Percentiles rank a stretch among this genome's conserved stretches.
Conservation (phyloP, 2,113 vertebrate species). For the Dromas ardeola region DNA sequence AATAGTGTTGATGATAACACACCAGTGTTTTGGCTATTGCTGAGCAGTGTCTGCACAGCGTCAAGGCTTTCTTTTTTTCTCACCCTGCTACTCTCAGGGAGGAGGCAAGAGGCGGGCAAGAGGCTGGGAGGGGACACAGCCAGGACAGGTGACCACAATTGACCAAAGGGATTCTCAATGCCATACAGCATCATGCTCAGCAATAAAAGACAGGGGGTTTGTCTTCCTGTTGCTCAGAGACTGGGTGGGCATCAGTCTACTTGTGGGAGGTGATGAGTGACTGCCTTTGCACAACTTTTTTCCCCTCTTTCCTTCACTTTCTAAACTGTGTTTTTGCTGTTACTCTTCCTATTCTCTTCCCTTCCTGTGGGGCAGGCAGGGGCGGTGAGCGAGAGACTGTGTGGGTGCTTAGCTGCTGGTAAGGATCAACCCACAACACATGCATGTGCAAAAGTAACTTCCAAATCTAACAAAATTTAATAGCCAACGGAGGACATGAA, state of each 20-base stretch:
- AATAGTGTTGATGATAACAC: not conserved
- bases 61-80: not conserved
- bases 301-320: not conserved
- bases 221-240: not conserved
- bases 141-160: not conserved
- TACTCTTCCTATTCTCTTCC: not conserved
- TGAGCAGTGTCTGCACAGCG: not conserved
- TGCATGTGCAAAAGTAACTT: not conserved
- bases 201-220: not conserved
- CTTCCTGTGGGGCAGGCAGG: accelerated
- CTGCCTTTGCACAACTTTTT: not conserved
- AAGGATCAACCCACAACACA: not conserved
- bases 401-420: not conserved
- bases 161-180: not conserved
- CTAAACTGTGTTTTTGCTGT: not conserved
- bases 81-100: not conserved
- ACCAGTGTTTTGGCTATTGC: not conserved
- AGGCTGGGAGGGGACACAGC: not conserved
- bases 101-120: not conserved
- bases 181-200: not conserved
- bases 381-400: accelerated
- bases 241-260: not conserved
- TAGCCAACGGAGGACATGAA: not conserved
- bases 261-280: not conserved
- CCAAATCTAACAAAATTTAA: not conserved